Conservation (phyloP, 2,888 invertebrate species). For the Blastobasis adustella region DNA sequence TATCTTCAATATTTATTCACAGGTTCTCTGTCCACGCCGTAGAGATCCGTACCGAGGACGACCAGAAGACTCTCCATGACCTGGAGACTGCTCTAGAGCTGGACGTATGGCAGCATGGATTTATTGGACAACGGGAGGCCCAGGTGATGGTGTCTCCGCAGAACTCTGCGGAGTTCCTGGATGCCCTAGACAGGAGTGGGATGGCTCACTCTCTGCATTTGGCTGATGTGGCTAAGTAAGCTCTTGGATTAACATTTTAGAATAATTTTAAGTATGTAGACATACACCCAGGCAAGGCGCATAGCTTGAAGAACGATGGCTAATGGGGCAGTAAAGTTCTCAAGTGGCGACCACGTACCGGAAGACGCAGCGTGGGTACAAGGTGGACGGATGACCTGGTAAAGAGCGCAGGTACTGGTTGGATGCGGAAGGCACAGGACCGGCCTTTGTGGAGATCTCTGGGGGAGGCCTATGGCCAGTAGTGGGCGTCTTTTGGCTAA, state of each 20-base stretch:
- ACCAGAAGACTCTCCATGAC: constrained; percentile 16
- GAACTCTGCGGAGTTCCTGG: constrained; percentile 15
- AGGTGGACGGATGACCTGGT: too few relatives aligned
- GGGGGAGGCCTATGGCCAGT: too few relatives aligned
- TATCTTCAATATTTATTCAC: neutral
- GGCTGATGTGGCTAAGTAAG: constrained; percentile 25
- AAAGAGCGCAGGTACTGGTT: too few relatives aligned
- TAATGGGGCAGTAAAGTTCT: too few relatives aligned
- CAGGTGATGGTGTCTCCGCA: constrained; percentile 25
- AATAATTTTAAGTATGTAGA: too few relatives aligned
- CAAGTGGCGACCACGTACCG: too few relatives aligned
- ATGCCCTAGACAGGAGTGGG: constrained; percentile 16
- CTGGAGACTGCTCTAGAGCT: constrained; percentile 17
- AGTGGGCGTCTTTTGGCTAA: too few relatives aligned
- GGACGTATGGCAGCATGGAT: constrained; percentile 28
- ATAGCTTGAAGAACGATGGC: too few relatives aligned
- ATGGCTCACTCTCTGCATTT: constrained; percentile 21
- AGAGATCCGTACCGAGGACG: constrained; percentile 12
- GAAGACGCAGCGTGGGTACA: too few relatives aligned
- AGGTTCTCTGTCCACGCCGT: constrained; percentile 27
- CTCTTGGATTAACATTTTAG: neutral
- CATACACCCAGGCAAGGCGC: too few relatives aligned
- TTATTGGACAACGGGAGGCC: constrained; percentile 18
- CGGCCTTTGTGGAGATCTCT: too few relatives aligned
- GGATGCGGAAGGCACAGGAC: too few relatives aligned